Base-by-base conservation (phyloP, 2,888 invertebrate genomes). In the Nomada flava region DNA sequence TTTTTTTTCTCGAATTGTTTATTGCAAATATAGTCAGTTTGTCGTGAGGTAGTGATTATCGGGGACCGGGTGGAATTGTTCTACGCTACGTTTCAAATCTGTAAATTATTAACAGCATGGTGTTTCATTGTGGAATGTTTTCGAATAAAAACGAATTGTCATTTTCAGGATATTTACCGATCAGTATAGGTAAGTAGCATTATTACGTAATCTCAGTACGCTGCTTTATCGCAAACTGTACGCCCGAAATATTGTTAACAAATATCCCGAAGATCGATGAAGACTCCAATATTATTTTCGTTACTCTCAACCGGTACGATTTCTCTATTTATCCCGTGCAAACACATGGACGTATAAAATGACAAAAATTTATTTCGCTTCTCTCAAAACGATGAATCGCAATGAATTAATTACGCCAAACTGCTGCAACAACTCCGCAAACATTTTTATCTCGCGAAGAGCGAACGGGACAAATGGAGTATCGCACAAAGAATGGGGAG, bases 121-220 rank as follows among this genome's bases (percentile, higher is more conserved):
- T 74, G 76, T 76, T 11, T 79, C 36, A 84, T 72, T 90, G 88
- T 89, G 79, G 87, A 87, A 89, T 76, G 88, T 88, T 89, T 80
- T 89, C 85, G 88, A 92, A 91, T 92, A 91, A 92, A 92, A 87
- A 79, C 80, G 77, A 88, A 90, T 91, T 92, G 86, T 93, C 91
- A 91, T 92, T 93, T 93, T 92, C 92, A 93, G 93, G 92, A 92
- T 93, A 90, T 93, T 92, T 91, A 91, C 92, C 90, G 93, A 93
- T 91, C 92, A 92, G 87, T 92, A 92, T 92, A 92, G 92, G 93
- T 93, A 92, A 93, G 93, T 91, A 82, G 88, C 85, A 89, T 87
- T 83, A 89, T 89, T 86, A 89, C 77, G 80, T 91, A 84, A 82
- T 82, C 7, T 83, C 42, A 65, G 63, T 79, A 67, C 68, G 69